Conservation (phyloP, 2,888 invertebrate genomes). For the Conistra vaccinii region DNA sequence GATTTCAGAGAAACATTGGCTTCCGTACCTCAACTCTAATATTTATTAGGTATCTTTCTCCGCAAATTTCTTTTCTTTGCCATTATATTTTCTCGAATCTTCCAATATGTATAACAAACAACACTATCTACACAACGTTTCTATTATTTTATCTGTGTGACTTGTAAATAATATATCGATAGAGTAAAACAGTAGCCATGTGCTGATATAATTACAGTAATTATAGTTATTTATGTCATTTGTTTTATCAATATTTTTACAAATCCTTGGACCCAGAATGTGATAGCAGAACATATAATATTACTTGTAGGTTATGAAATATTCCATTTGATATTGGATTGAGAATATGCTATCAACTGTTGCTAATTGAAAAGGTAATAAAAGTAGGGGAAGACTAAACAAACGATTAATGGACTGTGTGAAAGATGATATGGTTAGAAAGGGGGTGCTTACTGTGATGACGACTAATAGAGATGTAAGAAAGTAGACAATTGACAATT, state of each 20-base stretch:
- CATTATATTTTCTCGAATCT: neutral
- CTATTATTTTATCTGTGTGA: constrained; percentile 37
- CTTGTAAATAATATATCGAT: constrained; percentile 30
- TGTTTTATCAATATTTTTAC: constrained; percentile 49
- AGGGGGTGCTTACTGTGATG: neutral
- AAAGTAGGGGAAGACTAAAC: neutral
- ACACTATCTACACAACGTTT: constrained; percentile 6
- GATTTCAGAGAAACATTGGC: neutral
- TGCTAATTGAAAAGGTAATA: neutral
- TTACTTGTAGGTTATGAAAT: constrained; percentile 27
- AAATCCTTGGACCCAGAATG: constrained; percentile 49
- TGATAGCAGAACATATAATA: constrained; percentile 41
- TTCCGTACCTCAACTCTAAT: neutral
- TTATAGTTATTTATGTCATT: constrained; percentile 23
- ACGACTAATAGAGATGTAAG: neutral
- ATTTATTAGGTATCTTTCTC: neutral
- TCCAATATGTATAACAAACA: neutral
- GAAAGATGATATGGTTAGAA: neutral
- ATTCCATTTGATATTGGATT: constrained; percentile 31
- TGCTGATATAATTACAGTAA: constrained; percentile 25
- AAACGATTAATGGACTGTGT: neutral
- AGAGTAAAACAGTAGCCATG: constrained; percentile 10
- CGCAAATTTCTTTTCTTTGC: neutral
- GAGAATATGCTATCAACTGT: neutral
- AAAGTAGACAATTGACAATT: neutral